phyloP scores from a whole-genome alignment of 1,140 invertebrate genomes.

The Calephelis nemesis region DNA sequence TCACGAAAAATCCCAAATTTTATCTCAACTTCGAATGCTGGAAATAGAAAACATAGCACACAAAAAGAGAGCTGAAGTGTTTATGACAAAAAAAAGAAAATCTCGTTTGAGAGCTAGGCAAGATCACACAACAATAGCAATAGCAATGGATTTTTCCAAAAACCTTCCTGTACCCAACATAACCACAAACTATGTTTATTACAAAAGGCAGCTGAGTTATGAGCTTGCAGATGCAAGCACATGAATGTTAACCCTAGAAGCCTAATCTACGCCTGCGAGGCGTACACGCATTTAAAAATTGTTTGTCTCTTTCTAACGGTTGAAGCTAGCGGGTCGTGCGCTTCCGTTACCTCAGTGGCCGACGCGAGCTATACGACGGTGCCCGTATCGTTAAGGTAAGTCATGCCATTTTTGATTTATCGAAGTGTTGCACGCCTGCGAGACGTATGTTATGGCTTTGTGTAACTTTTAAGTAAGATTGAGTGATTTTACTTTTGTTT shows the following conservation, averaged over 20 bases:
- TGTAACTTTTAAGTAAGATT: constrained; percentile 16
- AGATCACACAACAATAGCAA: neutral
- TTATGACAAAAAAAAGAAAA: constrained; percentile 22
- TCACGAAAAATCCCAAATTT: neutral
- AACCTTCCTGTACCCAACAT: constrained; percentile 30
- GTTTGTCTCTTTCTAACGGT: neutral
- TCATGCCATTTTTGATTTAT: constrained; percentile 11
- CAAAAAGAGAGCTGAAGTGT: constrained; percentile 16
- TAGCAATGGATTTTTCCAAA: constrained; percentile 29
- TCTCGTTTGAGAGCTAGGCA: constrained; percentile 1
- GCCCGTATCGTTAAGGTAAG: constrained; percentile 15
- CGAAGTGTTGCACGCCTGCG: constrained; percentile 14
- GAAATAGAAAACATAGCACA: constrained; percentile 3
- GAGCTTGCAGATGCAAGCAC: neutral
- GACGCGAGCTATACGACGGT: neutral
- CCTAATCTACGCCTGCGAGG: neutral
- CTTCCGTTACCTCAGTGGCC: constrained; percentile 7
- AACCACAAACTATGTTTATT: constrained; percentile 18
- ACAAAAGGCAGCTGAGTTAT: neutral
- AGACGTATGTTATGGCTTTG: constrained; percentile 14
- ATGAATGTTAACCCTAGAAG: neutral
- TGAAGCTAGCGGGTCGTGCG: neutral
- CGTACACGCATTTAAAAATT: neutral
- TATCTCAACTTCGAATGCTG: no score
- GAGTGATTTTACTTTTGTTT: constrained; percentile 19